phyloP scores from a whole-genome alignment of 2,113 vertebrate species.

The Hassar affinis region DNA sequence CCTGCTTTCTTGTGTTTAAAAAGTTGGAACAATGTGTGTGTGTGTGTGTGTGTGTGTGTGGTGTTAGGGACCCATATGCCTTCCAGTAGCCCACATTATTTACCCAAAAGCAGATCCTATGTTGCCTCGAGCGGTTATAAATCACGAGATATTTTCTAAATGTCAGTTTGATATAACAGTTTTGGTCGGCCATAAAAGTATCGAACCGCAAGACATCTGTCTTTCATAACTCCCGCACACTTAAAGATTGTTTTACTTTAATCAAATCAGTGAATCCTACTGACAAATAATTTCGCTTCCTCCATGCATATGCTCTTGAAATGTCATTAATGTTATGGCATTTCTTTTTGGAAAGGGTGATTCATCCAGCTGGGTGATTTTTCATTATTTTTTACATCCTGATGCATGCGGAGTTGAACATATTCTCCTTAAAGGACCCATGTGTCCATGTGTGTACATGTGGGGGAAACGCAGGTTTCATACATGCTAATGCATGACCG shows the following conservation, averaged over 20 bases:
- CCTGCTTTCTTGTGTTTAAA: conserved; percentile 11
- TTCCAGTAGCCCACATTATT: background rate
- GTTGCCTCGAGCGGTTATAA: background rate
- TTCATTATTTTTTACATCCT: background rate
- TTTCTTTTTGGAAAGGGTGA: background rate
- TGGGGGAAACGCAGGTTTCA: background rate
- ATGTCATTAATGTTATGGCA: background rate
- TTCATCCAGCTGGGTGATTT: background rate
- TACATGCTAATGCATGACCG: background rate
- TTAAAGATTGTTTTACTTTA: conserved; percentile 1
- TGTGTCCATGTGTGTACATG: background rate
- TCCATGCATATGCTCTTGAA: background rate
- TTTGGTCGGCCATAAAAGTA: background rate
- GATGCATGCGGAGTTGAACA: background rate
- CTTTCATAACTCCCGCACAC: conserved; percentile 3
- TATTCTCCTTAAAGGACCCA: background rate
- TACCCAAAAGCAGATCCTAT: background rate
- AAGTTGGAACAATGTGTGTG: background rate
- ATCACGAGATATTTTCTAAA: conserved; percentile 15
- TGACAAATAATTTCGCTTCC: conserved; percentile 6
- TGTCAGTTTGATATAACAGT: conserved; percentile 13
- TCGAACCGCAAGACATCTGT: conserved; percentile 16
- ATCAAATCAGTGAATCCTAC: background rate
- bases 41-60: background rate
- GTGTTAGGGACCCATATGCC: background rate